phyloP scores from a whole-genome alignment of 2,797 vertebrate species.

The Vultur gryphus region DNA sequence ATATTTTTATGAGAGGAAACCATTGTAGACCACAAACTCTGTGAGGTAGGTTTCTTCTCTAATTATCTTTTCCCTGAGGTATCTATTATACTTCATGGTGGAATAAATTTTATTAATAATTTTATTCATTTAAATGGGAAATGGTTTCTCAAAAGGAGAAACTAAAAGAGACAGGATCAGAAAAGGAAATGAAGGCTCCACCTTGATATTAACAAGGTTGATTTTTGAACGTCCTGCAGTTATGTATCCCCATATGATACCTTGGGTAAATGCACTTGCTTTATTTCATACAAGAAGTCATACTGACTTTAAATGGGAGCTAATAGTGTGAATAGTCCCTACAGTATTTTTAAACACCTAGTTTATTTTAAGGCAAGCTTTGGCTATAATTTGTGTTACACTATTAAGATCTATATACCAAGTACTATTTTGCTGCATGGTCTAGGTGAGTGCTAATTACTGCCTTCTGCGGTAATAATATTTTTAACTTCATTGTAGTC shows the following conservation, averaged over 20 bases:
- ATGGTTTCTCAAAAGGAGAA: neutral
- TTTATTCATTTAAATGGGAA: constrained; percentile 29
- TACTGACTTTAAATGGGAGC: neutral
- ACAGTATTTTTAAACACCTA: neutral
- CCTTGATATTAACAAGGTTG: neutral
- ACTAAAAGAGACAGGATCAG: neutral
- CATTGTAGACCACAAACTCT: neutral
- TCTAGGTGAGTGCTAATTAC: neutral
- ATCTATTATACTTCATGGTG: neutral
- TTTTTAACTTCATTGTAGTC: neutral
- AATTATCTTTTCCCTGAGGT: constrained; percentile 30
- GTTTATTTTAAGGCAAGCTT: neutral
- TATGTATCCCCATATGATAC: neutral
- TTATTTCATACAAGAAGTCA: neutral
- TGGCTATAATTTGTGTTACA: neutral
- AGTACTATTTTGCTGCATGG: neutral
- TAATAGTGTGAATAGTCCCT: neutral
- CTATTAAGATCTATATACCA: neutral
- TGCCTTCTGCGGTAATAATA: neutral
- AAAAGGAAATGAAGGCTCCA: neutral
- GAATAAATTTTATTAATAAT: constrained; percentile 23
- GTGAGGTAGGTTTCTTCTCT: neutral
- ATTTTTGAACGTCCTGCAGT: neutral
- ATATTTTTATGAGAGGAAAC: neutral
- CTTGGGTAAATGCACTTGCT: neutral